Percentiles rank a stretch among this genome's conserved stretches.
Conservation (phyloP, 2,797 vertebrate species). For the Chanos chanos region DNA sequence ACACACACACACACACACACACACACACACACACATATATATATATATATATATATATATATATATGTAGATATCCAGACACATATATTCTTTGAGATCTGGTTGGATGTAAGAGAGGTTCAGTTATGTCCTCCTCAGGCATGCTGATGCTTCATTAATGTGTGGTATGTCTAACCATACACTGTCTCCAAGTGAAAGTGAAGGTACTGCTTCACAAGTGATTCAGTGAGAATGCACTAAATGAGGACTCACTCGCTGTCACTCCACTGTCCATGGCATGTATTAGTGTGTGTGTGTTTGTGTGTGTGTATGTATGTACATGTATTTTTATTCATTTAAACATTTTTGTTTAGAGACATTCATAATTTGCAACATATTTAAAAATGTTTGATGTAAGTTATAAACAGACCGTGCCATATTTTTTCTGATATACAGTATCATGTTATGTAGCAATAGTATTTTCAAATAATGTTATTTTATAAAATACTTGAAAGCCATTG, state of each 20-base stretch:
- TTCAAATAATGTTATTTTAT: too few relatives aligned
- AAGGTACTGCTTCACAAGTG: constrained; percentile 14
- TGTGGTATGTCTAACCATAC: constrained; percentile 33
- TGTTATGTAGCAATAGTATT: too few relatives aligned
- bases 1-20: constrained; percentile 10
- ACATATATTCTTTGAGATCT: constrained; percentile 20
- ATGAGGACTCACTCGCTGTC: constrained; percentile 14
- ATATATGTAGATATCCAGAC: not conserved
- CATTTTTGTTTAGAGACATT: not conserved
- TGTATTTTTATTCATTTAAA: not conserved
- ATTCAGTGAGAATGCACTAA: constrained; percentile 10
- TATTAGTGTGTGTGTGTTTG: not conserved
- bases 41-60: too few relatives aligned
- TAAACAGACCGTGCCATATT: too few relatives aligned
- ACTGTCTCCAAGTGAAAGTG: constrained; percentile 16
- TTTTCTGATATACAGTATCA: too few relatives aligned
- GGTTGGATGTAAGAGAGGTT: constrained; percentile 26
- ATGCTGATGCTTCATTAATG: constrained; percentile 30
- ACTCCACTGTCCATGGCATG: not conserved
- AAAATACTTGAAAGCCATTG: too few relatives aligned
- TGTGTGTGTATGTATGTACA: not conserved
- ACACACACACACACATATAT: constrained; percentile 3
- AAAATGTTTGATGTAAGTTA: too few relatives aligned
- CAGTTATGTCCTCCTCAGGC: not conserved
- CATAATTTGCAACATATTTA: too few relatives aligned